phyloP scores from a whole-genome alignment of 2,888 invertebrate genomes.

The Temnothorax unifasciatus region DNA sequence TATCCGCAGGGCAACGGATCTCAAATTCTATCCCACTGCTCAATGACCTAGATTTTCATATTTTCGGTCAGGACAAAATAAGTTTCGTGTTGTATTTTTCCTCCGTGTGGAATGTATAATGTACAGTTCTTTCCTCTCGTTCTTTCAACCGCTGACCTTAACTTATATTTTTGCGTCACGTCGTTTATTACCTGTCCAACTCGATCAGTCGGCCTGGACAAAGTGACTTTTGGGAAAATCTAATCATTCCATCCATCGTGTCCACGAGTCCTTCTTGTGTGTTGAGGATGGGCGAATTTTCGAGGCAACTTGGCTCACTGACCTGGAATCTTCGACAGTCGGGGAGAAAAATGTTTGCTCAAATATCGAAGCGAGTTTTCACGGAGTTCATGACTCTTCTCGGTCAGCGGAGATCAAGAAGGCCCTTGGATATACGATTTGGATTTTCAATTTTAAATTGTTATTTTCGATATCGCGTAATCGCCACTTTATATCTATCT shows the following conservation, averaged over 20 bases:
- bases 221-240: constrained; percentile 65
- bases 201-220: constrained; percentile 45
- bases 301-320: constrained; percentile 47
- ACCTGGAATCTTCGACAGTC: constrained; percentile 65
- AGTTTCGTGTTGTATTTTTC: background rate
- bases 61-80: constrained; percentile 7
- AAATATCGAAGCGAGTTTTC: constrained; percentile 40
- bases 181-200: constrained; percentile 11
- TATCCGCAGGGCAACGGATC: background rate
- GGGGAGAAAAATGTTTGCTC: constrained; percentile 55
- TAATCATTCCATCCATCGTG: constrained; percentile 64
- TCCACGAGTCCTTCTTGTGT: constrained; percentile 24
- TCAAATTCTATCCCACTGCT: background rate
- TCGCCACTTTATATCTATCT: background rate
- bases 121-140: background rate
- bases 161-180: background rate
- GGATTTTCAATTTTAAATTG: background rate
- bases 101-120: background rate
- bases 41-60: constrained; percentile 31
- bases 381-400: constrained; percentile 31
- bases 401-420: constrained; percentile 23
- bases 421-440: background rate
- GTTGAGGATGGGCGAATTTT: constrained; percentile 49
- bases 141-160: background rate
- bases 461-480: background rate